phyloP scores from a whole-genome alignment of 2,888 invertebrate genomes.

The Sesamia inferens region DNA sequence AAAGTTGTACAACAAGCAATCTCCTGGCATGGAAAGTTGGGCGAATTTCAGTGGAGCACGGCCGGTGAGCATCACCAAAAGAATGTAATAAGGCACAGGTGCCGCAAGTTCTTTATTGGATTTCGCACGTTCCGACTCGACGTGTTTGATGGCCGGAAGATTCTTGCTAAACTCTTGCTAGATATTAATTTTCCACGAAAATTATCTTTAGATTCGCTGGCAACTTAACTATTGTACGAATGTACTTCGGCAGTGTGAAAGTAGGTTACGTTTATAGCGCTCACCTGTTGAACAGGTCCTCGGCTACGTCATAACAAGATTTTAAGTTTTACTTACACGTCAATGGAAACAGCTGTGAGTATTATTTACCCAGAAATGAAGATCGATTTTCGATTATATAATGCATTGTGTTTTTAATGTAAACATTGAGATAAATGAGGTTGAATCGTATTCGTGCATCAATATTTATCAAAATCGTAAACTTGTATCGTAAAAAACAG shows the following conservation, averaged over 20 bases:
- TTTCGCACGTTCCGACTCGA: slow-evolving; percentile 88
- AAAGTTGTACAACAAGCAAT: slow-evolving; percentile 87
- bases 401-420: slow-evolving; percentile 25
- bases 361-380: slow-evolving; percentile 27
- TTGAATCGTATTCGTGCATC: slow-evolving; percentile 15
- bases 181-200: slow-evolving; percentile 82
- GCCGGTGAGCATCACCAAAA: slow-evolving; percentile 84
- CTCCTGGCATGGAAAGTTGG: slow-evolving; percentile 85
- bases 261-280: slow-evolving; percentile 51
- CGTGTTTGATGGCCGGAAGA: slow-evolving; percentile 88
- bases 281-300: slow-evolving; percentile 53
- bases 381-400: slow-evolving; percentile 20
- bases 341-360: slow-evolving; percentile 30
- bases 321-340: slow-evolving; percentile 43
- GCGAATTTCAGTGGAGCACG: slow-evolving; percentile 80
- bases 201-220: slow-evolving; percentile 72
- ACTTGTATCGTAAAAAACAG: slow-evolving; percentile 18
- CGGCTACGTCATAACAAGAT: slow-evolving; percentile 46
- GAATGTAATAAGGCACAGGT: slow-evolving; percentile 90
- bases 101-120: slow-evolving; percentile 89
- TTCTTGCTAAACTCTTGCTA: slow-evolving; percentile 87
- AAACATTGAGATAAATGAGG: slow-evolving; percentile 18
- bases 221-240: slow-evolving; percentile 52
- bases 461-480: slow-evolving; percentile 31
- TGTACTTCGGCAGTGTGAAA: slow-evolving; percentile 42